A percentile compares a stretch with the other conserved stretches of the same genome.
Conservation (phyloP, 2,113 vertebrate species). For the Etheostoma spectabile region DNA sequence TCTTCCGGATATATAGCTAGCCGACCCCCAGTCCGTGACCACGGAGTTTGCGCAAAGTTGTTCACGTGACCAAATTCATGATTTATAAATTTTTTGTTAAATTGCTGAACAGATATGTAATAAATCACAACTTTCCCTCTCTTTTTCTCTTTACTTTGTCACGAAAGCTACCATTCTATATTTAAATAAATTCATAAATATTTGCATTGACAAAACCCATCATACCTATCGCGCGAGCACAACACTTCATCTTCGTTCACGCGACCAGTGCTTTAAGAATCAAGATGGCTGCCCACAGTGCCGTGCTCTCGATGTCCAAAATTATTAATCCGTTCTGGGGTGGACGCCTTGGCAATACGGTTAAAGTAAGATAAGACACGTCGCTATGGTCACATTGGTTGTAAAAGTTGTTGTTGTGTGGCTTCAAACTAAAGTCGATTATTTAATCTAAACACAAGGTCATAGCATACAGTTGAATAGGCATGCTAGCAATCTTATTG, state of each 20-base stretch:
- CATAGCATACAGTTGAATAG: conserved; percentile 30
- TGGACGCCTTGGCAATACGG: conserved; percentile 69
- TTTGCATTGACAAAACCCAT: not conserved
- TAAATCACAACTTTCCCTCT: not conserved
- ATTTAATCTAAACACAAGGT: conserved; percentile 67
- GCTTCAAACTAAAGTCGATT: not conserved
- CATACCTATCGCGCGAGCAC: conserved; percentile 12
- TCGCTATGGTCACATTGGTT: not conserved
- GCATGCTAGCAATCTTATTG: not conserved
- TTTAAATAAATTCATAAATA: not conserved
- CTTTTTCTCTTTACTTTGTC: not conserved
- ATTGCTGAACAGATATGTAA: not conserved
- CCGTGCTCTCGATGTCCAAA: conserved; percentile 72
- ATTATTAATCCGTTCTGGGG: conserved; percentile 70
- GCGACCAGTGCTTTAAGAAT: not conserved
- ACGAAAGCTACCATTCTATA: accelerated
- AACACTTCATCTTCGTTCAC: not conserved
- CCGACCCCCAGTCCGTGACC: not conserved
- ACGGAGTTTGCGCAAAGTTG: conserved; percentile 52
- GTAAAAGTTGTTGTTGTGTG: not conserved
- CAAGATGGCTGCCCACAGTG: conserved; percentile 81
- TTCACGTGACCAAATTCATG: conserved; percentile 33
- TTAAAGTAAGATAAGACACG: conserved; percentile 72
- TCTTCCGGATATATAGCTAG: conserved; percentile 59
- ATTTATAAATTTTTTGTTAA: no score